Percentiles rank a stretch among this genome's conserved stretches.
phyloP scores from a whole-genome alignment of 2,888 invertebrate genomes.

The Tetragonula carbonaria region DNA sequence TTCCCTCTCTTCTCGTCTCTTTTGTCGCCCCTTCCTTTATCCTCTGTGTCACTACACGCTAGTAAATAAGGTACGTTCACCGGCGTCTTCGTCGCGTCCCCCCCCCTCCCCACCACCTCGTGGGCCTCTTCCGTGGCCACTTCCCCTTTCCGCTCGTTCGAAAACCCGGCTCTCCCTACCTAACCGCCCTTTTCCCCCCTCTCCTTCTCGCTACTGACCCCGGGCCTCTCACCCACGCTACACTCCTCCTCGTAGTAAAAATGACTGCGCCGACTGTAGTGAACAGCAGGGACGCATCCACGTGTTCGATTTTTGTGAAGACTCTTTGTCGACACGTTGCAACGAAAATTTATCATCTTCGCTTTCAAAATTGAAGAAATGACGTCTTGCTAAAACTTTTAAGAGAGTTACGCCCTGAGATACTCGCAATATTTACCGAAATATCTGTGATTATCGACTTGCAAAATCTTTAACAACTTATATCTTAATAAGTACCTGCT shows the following conservation, averaged over 20 bases:
- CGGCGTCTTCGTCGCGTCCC: background rate
- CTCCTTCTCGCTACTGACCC: constrained; percentile 70
- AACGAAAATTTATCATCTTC: too few relatives aligned
- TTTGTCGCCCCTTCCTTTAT: constrained; percentile 36
- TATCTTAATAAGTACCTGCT: too few relatives aligned
- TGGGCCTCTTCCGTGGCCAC: constrained; percentile 51
- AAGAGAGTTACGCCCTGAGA: too few relatives aligned
- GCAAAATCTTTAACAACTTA: too few relatives aligned
- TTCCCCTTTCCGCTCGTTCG: constrained; percentile 67
- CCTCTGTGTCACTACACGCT: constrained; percentile 23
- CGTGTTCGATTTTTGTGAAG: background rate
- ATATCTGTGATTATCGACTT: too few relatives aligned
- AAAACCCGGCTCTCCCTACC: constrained; percentile 52
- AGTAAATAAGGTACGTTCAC: constrained; percentile 14
- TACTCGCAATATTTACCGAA: too few relatives aligned
- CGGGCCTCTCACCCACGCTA: constrained; percentile 80
- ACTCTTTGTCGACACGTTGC: background rate
- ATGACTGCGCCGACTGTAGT: constrained; percentile 76
- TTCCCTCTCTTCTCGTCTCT: constrained; percentile 40
- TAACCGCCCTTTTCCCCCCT: constrained; percentile 33
- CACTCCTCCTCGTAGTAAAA: constrained; percentile 77
- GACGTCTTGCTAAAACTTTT: too few relatives aligned
- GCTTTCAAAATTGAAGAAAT: too few relatives aligned
- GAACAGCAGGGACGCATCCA: constrained; percentile 61
- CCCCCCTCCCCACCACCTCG: constrained; percentile 27